Evolutionary conservation across 2,797 vertebrate species (phyloP), one percentile per base, ranked within the genome.

Genomic region (Ctenopoma kingsleyae): DNA sequence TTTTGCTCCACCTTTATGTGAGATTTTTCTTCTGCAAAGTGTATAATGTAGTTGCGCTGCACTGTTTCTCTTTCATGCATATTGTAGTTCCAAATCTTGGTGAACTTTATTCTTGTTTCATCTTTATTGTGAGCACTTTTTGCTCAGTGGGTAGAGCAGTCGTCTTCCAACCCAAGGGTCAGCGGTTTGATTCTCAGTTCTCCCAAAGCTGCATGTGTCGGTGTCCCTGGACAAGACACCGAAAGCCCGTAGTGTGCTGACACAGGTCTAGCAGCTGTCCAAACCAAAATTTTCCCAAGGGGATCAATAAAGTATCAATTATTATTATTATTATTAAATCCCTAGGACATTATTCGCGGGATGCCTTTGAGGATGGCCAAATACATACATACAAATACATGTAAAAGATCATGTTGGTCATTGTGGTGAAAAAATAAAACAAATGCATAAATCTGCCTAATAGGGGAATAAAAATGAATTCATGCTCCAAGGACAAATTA

Each of bases 61-160:
- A 12, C 9, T 20, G 22, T 60, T 54, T 61, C 15, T 46, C n/a
- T 46, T 62, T n/a, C 15, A 35, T 50, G 27, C 17, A 51, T 20
- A 20, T 20, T 65, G 27, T 61, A 36, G 20, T 67, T 44, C 15
- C 15, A 48, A 17, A 59, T 54, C 44, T 48, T 56, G 22, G 16
- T 59, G 32, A 56, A 43, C 48, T 71, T 52, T n/a, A 36, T 52
- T 53, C 27, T 22, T 3, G 19, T 54, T 40, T 22, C 1, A 44
- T 49, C 23, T 61, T 27, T 68, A 27, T 46, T 60, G 23, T 55
- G 4, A 0, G 0, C 13, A n/a, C 17, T 62, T 55, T 40, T n/a
- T n/a, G n/a, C n/a, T n/a, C n/a, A n/a, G n/a, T n/a, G n/a, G n/a
- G n/a, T n/a, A n/a, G n/a, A n/a, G n/a, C n/a, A n/a, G n/a, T n/a